Evolutionary conservation across 2,113 vertebrate species (phyloP), one percentile per base, ranked within the genome.

Genomic region (Odocoileus virginianus): DNA sequence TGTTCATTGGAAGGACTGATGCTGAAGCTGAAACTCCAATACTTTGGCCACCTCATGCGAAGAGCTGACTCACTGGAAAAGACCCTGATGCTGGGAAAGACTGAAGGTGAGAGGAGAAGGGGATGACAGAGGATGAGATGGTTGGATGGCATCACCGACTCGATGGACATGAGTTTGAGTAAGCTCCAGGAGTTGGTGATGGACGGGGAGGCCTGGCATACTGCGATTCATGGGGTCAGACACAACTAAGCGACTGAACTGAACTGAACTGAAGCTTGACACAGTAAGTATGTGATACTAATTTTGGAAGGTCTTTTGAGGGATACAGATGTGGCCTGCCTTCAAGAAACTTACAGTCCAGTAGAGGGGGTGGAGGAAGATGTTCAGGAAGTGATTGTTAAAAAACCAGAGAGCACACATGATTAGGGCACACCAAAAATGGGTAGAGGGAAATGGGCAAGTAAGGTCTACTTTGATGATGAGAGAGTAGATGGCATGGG

Each of bases 231-330:
- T 25, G n/a, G 36, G 67, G 19, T 74, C n/a, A 74, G 67, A 40
- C 67, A 40, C 11, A 5, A 71, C n/a, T 23, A 11, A 74, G 67
- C 21, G 10, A 74, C 67, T 71, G n/a, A 71, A 36, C 33, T 67
- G 64, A 64, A 36, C 9, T 71, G n/a, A 64, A 64, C 61, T n/a
- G 33, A 40, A 40, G 50, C 55, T 9, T 89, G 43, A 85, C 58
- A 89, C 52, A 33, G 45, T n/a, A 27, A 89, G 40, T 50, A 58
- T 17, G 45, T 27, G 45, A 52, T 52, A 58, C 2, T 82, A 30
- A 94, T 86, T 96, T 86, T 43, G 30, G 67, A 95, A 97, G 76
- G 78, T 17, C 43, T 58, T 96, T 87, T 60, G 83, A 83, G 28
- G 83, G 23, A 84, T 25, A 64, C 50, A 50, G 58, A 93, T 82